Evolutionary conservation across 2,113 vertebrate species (phyloP).

Genomic region (Apteryx mantelli): DNA sequence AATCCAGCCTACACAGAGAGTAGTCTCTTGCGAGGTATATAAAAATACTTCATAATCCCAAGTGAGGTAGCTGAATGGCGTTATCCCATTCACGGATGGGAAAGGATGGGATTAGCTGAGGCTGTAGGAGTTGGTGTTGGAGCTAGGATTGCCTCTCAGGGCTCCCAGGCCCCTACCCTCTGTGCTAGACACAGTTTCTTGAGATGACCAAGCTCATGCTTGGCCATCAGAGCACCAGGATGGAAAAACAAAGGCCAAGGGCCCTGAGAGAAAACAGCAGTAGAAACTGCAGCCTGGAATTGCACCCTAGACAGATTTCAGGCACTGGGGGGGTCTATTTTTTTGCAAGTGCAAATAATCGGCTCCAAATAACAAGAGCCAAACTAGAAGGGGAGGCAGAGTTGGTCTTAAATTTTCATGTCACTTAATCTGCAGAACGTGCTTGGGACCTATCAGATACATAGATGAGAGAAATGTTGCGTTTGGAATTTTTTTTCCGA

Average conservation of each 20-base stretch:
- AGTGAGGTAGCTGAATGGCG: constrained; percentile 26
- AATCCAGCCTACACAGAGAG: background rate
- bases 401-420: background rate
- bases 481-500: background rate
- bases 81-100: background rate
- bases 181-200: constrained; percentile 2
- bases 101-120: rapidly evolving
- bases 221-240: constrained; percentile 31
- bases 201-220: background rate
- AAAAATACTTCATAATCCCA: background rate
- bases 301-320: background rate
- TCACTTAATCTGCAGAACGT: background rate
- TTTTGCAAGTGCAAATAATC: background rate
- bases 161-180: background rate
- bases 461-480: background rate
- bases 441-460: background rate
- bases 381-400: background rate
- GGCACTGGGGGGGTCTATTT: background rate
- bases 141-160: background rate
- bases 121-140: background rate
- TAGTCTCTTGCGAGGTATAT: background rate
- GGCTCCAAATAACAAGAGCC: background rate
- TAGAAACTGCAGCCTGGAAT: background rate
- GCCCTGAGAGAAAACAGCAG: background rate
- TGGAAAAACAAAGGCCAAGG: background rate